Percentiles rank a stretch among this genome's conserved stretches.
Conservation (phyloP, 1,140 invertebrate species). For the Gonioctena quinquepunctata region DNA sequence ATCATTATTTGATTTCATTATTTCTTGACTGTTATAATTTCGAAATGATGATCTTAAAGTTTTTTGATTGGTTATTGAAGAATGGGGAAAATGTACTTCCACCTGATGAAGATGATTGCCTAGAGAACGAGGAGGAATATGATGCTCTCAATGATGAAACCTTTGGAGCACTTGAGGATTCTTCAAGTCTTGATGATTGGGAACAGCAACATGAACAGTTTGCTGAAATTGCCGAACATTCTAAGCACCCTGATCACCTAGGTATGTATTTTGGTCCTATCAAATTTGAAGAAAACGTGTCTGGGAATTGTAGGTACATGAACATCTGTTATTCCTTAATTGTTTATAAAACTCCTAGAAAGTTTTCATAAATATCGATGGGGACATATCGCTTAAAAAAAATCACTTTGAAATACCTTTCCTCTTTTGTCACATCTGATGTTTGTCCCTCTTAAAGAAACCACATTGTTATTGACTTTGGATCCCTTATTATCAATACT, state of each 20-base stretch:
- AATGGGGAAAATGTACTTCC: slow-evolving; percentile 47
- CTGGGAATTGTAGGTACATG: too few species aligned
- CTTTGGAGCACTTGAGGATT: slow-evolving; percentile 73
- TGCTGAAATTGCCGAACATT: slow-evolving; percentile 64
- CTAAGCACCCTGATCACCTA: slow-evolving; percentile 54
- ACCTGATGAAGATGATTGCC: slow-evolving; percentile 64
- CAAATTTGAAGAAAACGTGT: too few species aligned
- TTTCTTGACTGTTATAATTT: background rate
- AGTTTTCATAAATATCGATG: too few species aligned
- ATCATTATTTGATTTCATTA: too few species aligned
- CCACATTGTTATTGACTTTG: too few species aligned
- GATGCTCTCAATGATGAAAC: slow-evolving; percentile 90
- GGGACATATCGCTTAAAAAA: too few species aligned
- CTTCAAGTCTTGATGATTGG: slow-evolving; percentile 66
- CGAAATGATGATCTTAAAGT: background rate
- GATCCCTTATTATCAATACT: too few species aligned
- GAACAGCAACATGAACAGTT: slow-evolving; percentile 72
- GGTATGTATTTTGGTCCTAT: slow-evolving; percentile 30
- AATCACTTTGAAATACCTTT: too few species aligned
- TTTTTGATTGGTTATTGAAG: slow-evolving; percentile 24
- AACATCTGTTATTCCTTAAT: too few species aligned
- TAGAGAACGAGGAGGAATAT: slow-evolving; percentile 78
- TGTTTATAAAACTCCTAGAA: too few species aligned
- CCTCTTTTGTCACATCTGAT: too few species aligned
- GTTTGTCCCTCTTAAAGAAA: too few species aligned